A percentile compares a stretch with the other conserved stretches of the same genome.
These are phyloP conservation scores for Hydrozoanthus tunicans DNA, from an alignment of 64 coral and sea anemone genomes.

Conservation along the genomic window DNA sequence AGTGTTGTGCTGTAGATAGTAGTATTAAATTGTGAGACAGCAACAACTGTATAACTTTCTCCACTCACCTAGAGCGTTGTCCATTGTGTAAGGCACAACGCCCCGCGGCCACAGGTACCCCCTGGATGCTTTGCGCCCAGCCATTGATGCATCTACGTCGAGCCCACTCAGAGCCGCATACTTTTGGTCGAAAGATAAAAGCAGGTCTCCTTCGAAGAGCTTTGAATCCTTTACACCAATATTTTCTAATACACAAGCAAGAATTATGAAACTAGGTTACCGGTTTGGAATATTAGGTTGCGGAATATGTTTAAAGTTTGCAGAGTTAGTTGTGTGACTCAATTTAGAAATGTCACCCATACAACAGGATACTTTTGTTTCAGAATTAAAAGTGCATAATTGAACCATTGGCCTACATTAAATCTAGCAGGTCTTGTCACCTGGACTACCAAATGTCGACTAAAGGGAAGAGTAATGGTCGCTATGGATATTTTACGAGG, in stretches of 20 bases:
- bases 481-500: no score
- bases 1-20: no score
- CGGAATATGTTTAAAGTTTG: neutral
- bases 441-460: no score
- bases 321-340: neutral
- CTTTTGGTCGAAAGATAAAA: neutral
- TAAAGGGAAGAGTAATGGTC: no score
- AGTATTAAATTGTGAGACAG: no score
- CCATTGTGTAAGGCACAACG: constrained; percentile 7
- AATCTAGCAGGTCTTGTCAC: no score
- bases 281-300: neutral
- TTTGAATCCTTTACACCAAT: neutral
- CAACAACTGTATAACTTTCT: no score
- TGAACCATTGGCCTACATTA: no score
- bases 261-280: neutral
- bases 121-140: neutral
- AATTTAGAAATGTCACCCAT: no score
- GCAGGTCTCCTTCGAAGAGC: constrained; percentile 7
- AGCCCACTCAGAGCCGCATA: neutral
- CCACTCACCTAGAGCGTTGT: neutral
- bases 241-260: neutral
- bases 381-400: no score
- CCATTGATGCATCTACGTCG: neutral
- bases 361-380: no score
- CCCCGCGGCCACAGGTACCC: neutral